Conservation (phyloP, 2,113 vertebrate genomes). For the Eublepharis macularius region DNA sequence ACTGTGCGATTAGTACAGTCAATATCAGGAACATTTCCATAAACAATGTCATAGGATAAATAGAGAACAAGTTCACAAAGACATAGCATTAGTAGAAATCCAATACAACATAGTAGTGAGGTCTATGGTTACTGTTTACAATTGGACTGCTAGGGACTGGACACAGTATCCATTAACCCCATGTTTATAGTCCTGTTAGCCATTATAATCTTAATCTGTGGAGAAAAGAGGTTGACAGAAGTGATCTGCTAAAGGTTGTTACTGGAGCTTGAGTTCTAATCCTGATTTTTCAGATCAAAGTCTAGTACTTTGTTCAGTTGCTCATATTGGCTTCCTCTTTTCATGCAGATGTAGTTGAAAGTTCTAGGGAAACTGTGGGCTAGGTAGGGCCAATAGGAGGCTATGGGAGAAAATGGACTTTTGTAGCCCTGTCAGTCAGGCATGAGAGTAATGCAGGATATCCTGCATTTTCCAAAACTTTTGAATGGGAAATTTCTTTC, state of each 20-base stretch:
- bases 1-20: too few relatives aligned
- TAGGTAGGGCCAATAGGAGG: background rate
- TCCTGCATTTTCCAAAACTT: background rate
- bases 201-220: background rate
- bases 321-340: background rate
- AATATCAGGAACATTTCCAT: too few relatives aligned
- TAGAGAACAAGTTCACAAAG: too few relatives aligned
- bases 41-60: too few relatives aligned
- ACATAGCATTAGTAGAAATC: too few relatives aligned
- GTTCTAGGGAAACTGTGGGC: background rate
- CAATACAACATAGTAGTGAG: too few relatives aligned
- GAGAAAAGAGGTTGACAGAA: background rate
- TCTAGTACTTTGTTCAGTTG: too few relatives aligned
- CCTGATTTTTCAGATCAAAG: background rate
- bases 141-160: too few relatives aligned
- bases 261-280: background rate
- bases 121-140: too few relatives aligned
- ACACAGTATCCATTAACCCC: background rate
- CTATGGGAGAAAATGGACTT: background rate
- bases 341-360: too few relatives aligned
- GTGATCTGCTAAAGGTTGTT: background rate
- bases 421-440: background rate
- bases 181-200: background rate
- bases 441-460: too few relatives aligned
- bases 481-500: background rate